Base-by-base conservation (phyloP, 2,113 vertebrate species). In the Bombycilla garrulus region DNA sequence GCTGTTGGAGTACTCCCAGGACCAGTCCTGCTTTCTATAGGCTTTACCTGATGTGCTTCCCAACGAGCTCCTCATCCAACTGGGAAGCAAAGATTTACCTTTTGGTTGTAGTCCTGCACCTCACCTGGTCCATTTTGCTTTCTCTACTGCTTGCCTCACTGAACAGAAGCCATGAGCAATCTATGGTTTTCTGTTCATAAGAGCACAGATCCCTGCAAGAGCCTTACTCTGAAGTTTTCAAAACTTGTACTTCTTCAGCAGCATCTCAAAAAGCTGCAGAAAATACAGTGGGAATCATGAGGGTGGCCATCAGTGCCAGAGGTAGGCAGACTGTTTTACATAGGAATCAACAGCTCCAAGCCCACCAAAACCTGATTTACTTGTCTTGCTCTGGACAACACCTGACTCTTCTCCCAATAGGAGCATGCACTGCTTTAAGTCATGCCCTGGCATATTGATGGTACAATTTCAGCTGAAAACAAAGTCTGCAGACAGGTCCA, bases 111-210 rank as follows among this genome's bases (percentile, higher is more conserved):
- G 48, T 15, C n/a, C 78, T 76, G n/a, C 22, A 60, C 45, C 11
- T 61, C 42, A 60, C 1, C 1, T 25, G 29, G 20, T 19, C 53
- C 11, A 10, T 47, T 81, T 5, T 33, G 12, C 15, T 54, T 50
- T 29, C 79, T 42, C n/a, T 65, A 36, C 16, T 47, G 50, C 33
- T 33, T 72, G 7, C 45, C 25, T 85, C 1, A 2, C 38, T 50
- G 33, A 92, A 76, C n/a, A 82, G 58, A 69, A 38, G 25, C 36
- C 1, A 0, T 20, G 58, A 64, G 28, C 28, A 44, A 17, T 3
- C 22, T 24, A 28, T 0, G 0, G 12, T 57, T 48, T 85, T 67
- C 73, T 90, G 29, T 48, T 54, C 35, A 47, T 0, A 56, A 24
- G 5, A 70, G 35, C 69, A 57, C 28, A 85, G 45, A 67, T 44